Evolutionary conservation across 2,113 vertebrate genomes (phyloP).

Genomic region (Anhinga anhinga): DNA sequence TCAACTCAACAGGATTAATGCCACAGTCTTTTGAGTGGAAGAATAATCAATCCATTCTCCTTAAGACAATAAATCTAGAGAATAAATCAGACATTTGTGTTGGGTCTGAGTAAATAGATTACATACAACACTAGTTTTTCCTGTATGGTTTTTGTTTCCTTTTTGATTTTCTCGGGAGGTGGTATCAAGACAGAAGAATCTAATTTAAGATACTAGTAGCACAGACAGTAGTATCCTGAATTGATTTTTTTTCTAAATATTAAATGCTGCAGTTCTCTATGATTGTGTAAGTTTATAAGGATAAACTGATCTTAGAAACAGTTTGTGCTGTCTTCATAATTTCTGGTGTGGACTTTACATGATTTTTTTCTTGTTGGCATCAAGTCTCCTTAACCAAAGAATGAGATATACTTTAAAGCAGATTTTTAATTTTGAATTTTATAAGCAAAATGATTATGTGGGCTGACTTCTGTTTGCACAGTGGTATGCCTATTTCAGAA

Average conservation of each 20-base stretch:
- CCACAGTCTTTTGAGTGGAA: neutral
- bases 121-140: neutral
- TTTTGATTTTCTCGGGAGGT: neutral
- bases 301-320: neutral
- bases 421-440: neutral
- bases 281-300: neutral
- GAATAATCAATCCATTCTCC: neutral
- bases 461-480: neutral
- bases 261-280: fast-evolving
- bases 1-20: neutral
- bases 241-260: neutral
- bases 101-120: neutral
- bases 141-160: neutral
- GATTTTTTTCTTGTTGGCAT: neutral
- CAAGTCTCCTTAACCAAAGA: neutral
- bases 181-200: neutral
- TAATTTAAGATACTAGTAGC: neutral
- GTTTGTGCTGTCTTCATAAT: neutral
- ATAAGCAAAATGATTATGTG: neutral
- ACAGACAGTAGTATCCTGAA: neutral
- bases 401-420: neutral
- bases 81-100: neutral
- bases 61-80: neutral
- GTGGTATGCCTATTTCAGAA: neutral
- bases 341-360: neutral